Evolutionary conservation across 2,797 vertebrate species (phyloP), one percentile per base, ranked within the genome.

Genomic region (Crocodylus rhombifer): DNA sequence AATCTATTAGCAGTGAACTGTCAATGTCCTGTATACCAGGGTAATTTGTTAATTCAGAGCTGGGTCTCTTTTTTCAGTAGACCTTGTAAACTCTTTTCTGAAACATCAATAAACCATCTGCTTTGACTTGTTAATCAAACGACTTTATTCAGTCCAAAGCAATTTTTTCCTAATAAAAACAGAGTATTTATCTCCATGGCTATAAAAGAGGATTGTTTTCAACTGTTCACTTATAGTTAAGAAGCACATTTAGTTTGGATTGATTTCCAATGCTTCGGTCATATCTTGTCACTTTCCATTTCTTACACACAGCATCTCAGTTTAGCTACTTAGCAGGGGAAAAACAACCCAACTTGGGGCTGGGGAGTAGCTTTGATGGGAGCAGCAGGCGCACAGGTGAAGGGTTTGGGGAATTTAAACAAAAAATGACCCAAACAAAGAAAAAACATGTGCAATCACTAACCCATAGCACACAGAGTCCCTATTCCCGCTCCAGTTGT

Each of bases 251-350:
- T 99, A 99, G 98, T 99, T 99, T 98, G 98, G 98, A 99, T 99
- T 99, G 99, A 99, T 99, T 99, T 99, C 99, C 99, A 99, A 99
- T 99, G 98, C 97, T 98, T 98, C 95, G 98, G 99, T 99, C 99
- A 99, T 99, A 99, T 98, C 98, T 98, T 99, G 99, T 99, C 99
- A 99, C 99, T 99, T 99, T 99, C 98, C 98, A 99, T 99, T 99
- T 99, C 98, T 98, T 98, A 97, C 97, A 98, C 98, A 98, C 98
- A 98, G 98, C 98, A 98, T 99, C 99, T 99, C 99, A 98, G 98
- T 99, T 99, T 99, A 99, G 98, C 98, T 97, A 97, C 98, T 99
- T 98, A 98, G 97, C 97, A 98, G 98, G 98, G 97, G 97, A 97
- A 98, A 98, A 98, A 97, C 97, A 90, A 80, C 94, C 92, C 92